phyloP scores from a whole-genome alignment of 1,140 invertebrate species.

The Proctacanthus coquilletti region DNA sequence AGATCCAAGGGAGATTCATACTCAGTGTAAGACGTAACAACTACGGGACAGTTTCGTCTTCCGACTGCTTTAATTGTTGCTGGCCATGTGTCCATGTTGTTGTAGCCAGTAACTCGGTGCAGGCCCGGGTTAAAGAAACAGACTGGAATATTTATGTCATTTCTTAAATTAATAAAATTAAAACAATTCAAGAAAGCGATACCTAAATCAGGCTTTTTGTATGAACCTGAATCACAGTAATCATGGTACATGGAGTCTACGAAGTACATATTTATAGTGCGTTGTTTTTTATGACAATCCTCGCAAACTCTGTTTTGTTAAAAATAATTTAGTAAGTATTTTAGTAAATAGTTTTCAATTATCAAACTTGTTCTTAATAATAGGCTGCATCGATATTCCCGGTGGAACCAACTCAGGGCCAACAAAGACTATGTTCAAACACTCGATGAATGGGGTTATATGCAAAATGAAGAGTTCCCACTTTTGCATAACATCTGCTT shows the following conservation, averaged over 20 bases:
- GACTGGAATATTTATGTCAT: conserved; percentile 32
- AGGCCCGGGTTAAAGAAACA: conserved; percentile 57
- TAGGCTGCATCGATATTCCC: too few relatives aligned
- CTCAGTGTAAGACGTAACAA: conserved; percentile 47
- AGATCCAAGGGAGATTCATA: conserved; percentile 45
- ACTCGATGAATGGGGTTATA: conserved; percentile 36
- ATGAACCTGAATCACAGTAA: conserved; percentile 31
- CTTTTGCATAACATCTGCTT: conserved; percentile 44
- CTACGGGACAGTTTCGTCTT: conserved; percentile 35
- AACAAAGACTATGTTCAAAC: conserved; percentile 40
- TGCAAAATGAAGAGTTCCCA: conserved; percentile 58
- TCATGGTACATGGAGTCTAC: conserved; percentile 42
- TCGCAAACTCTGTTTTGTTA: conserved; percentile 24
- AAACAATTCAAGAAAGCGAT: too few relatives aligned
- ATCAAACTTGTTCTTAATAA: too few relatives aligned
- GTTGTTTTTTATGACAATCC: conserved; percentile 13
- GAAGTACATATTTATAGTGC: conserved; percentile 19
- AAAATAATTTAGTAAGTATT: too few relatives aligned
- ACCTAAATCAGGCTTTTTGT: conserved; percentile 38
- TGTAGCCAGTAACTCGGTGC: conserved; percentile 44
- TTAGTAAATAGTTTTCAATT: too few relatives aligned
- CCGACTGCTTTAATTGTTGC: conserved; percentile 39
- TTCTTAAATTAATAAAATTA: too few relatives aligned
- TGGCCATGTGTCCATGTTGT: conserved; percentile 46
- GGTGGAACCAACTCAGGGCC: conserved; percentile 44